Base-by-base conservation (phyloP, 2,797 vertebrate species). In the Myotis findleyi region DNA sequence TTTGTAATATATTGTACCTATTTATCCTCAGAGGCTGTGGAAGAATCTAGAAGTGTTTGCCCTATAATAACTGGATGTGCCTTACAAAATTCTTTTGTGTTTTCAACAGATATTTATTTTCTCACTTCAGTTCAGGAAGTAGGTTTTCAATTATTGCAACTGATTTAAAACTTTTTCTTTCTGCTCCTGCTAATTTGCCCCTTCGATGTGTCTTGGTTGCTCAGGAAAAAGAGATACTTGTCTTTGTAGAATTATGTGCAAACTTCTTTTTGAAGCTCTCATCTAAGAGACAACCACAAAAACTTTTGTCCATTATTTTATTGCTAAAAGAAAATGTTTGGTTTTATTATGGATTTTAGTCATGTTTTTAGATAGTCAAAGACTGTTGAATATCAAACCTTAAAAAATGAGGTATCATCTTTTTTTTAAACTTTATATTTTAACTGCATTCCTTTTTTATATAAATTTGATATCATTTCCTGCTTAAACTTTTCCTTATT, bases 81-180 rank as follows among this genome's bases (percentile, higher is more conserved):
- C 57, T 87, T 18, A 27, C 5, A 76, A 64, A 81, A 25, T 91
- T 95, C 30, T 66, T 81, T 57, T 76, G 23, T 53, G 21, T 73
- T 92, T 92, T 91, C 68, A 81, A 83, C 30, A 82, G 55, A 64
- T 87, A 55, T n/a, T 89, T 96, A 82, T 30, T 57, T 81, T 85
- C 23, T 83, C 21, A 57, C 6, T 23, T 90, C 53, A 85, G 18
- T 62, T 80, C 16, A 95, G 64, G 3, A 4, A 14, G 3, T 33
- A 71, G 14, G 16, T 47, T 92, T 95, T 69, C 17, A 76, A 21
- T 77, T 95, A 16, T 76, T 84, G 3, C 25, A 87, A 44, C 8
- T 91, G 6, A 6, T 84, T 68, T 72, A 33, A 33, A 92, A 51
- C 11, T 49, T 1, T 49, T 90, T 59, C 7, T 87, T 75, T 79